Evolutionary conservation across 2,113 vertebrate genomes (phyloP).

Genomic region (Cyanoderma ruficeps): DNA sequence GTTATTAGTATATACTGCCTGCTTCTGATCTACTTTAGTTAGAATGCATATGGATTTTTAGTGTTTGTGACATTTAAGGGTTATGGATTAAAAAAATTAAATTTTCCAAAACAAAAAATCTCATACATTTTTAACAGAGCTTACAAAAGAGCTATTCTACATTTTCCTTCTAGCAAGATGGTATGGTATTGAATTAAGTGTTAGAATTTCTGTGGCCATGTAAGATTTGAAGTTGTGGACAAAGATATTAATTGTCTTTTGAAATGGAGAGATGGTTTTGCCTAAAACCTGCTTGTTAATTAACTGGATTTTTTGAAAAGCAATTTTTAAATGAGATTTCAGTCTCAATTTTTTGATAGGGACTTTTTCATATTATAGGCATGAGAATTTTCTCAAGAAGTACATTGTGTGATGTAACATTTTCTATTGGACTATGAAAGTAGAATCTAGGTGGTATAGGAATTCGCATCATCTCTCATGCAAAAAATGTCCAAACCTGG

Average conservation of each 20-base stretch:
- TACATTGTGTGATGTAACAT: neutral
- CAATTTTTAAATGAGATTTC: slow-evolving; percentile 35
- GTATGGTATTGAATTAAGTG: slow-evolving; percentile 45
- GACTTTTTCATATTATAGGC: neutral
- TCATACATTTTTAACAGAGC: slow-evolving; percentile 51
- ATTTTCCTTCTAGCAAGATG: slow-evolving; percentile 45
- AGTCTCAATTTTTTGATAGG: slow-evolving; percentile 2
- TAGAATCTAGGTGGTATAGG: neutral
- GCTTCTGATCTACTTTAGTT: slow-evolving; percentile 45
- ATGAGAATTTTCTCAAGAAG: neutral
- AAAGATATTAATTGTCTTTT: slow-evolving; percentile 59
- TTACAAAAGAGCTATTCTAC: slow-evolving; percentile 35
- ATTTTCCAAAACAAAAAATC: slow-evolving; percentile 14
- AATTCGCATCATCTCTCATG: neutral
- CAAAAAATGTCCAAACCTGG: neutral
- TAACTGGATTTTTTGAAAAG: slow-evolving; percentile 60
- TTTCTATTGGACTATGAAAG: neutral
- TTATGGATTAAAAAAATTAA: slow-evolving; percentile 47
- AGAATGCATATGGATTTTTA: slow-evolving; percentile 30
- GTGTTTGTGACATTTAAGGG: neutral
- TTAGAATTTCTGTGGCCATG: slow-evolving; percentile 14
- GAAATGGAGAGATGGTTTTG: slow-evolving; percentile 50
- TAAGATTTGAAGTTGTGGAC: slow-evolving; percentile 32
- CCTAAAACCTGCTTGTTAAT: slow-evolving; percentile 60
- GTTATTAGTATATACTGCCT: slow-evolving; percentile 42